These are phyloP conservation scores for Hesperia comma DNA, from an alignment of 2,888 invertebrate genomes.

Conservation along the genomic window DNA sequence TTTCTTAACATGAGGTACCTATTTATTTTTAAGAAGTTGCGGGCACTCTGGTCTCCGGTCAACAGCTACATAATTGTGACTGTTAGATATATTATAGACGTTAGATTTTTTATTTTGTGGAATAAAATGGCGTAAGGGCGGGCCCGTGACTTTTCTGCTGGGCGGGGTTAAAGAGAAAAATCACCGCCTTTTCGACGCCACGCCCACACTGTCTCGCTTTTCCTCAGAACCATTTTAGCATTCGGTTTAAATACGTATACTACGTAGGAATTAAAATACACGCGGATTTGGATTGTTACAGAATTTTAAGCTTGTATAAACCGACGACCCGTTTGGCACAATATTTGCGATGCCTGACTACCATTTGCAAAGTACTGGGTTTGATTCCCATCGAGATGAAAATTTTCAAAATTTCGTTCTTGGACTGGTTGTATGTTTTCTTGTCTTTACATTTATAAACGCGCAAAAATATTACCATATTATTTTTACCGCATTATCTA, in stretches of 20 bases:
- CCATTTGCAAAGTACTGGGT: no score
- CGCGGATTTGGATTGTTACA: background rate
- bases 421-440: no score
- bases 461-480: no score
- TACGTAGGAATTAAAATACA: constrained; percentile 6
- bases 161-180: constrained; percentile 78
- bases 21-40: background rate
- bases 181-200: constrained; percentile 73
- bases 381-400: no score
- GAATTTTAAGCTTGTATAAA: background rate
- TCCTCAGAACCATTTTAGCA: constrained; percentile 56
- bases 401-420: no score
- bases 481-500: no score
- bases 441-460: no score
- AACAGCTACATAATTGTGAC: no score
- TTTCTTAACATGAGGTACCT: no score
- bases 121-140: constrained; percentile 71
- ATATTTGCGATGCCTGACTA: no score
- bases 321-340: no score
- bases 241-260: constrained; percentile 57
- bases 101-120: constrained; percentile 7
- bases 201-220: constrained; percentile 66
- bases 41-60: no score
- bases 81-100: background rate
- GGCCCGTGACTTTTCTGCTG: constrained; percentile 65